Evolutionary conservation across 2,888 invertebrate genomes (phyloP).

Genomic region (Heliconius charithonia): DNA sequence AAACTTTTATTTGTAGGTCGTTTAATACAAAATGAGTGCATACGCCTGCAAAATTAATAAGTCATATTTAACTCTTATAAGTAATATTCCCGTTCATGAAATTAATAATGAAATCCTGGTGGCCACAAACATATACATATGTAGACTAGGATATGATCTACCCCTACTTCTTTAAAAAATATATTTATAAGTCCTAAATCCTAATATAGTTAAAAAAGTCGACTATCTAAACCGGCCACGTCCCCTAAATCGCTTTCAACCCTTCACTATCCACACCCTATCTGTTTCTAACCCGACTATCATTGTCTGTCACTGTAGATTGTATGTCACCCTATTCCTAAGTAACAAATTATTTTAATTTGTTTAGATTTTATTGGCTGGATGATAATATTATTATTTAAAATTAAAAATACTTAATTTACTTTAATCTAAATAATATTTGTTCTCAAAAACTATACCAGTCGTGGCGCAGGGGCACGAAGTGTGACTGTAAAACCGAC

Average conservation of each 20-base stretch:
- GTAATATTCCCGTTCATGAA: too few species aligned
- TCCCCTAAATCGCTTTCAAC: slow-evolving; percentile 73
- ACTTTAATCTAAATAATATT: neutral
- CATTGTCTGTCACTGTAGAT: slow-evolving; percentile 43
- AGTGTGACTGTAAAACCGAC: too few species aligned
- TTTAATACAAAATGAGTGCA: too few species aligned
- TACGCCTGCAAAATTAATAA: too few species aligned
- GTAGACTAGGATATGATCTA: too few species aligned
- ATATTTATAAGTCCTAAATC: neutral
- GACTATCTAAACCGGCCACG: slow-evolving; percentile 59
- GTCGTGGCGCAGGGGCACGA: too few species aligned
- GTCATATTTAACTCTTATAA: too few species aligned
- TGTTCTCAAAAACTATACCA: too few species aligned
- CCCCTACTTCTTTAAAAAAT: neutral
- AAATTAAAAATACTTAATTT: too few species aligned
- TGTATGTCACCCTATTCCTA: slow-evolving; percentile 31
- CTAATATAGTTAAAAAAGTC: slow-evolving; percentile 45
- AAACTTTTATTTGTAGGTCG: too few species aligned
- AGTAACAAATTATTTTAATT: slow-evolving; percentile 10
- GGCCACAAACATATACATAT: too few species aligned
- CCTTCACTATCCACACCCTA: slow-evolving; percentile 75
- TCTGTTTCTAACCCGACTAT: slow-evolving; percentile 58
- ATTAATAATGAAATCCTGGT: too few species aligned
- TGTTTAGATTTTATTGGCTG: neutral
- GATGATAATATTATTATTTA: neutral